phyloP scores from a whole-genome alignment of 2,797 vertebrate genomes.

The Silurus aristotelis region DNA sequence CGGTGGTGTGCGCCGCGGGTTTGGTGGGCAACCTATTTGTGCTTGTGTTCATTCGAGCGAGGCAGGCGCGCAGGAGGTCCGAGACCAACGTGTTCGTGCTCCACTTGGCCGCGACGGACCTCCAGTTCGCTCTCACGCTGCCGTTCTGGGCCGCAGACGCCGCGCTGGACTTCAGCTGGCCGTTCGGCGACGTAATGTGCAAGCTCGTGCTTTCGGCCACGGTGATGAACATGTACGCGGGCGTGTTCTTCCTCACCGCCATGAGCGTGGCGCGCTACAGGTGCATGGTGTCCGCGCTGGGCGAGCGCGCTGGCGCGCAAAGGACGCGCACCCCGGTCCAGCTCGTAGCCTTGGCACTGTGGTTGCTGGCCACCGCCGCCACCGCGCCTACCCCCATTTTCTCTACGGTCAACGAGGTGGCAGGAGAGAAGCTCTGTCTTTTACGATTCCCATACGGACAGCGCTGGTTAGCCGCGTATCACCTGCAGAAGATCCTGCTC shows the following conservation, averaged over 20 bases:
- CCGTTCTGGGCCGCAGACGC: constrained; percentile 70
- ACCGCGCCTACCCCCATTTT: constrained; percentile 75
- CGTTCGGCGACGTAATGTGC: constrained; percentile 67
- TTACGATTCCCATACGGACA: constrained; percentile 74
- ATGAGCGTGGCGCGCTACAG: constrained; percentile 67
- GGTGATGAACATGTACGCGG: constrained; percentile 70
- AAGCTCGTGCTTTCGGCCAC: constrained; percentile 65
- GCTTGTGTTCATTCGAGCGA: constrained; percentile 72
- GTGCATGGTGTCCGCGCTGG: constrained; percentile 63
- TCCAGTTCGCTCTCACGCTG: constrained; percentile 67
- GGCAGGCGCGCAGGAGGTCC: constrained; percentile 68
- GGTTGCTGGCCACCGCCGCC: constrained; percentile 72
- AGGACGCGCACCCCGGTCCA: constrained; percentile 57
- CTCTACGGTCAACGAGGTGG: constrained; percentile 72
- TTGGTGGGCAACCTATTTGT: constrained; percentile 76
- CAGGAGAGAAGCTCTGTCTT: constrained; percentile 76
- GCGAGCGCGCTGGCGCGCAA: constrained; percentile 41
- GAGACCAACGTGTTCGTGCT: constrained; percentile 75
- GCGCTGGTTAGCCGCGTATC: constrained; percentile 76
- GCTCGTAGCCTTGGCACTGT: constrained; percentile 67
- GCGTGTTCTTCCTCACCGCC: constrained; percentile 66
- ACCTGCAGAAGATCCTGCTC: constrained; percentile 77
- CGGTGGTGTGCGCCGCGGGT: constrained; percentile 69
- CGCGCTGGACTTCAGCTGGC: constrained; percentile 69
- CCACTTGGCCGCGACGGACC: constrained; percentile 70